phyloP scores from a whole-genome alignment of 2,888 invertebrate species.

The Rhagonycha lutea region DNA sequence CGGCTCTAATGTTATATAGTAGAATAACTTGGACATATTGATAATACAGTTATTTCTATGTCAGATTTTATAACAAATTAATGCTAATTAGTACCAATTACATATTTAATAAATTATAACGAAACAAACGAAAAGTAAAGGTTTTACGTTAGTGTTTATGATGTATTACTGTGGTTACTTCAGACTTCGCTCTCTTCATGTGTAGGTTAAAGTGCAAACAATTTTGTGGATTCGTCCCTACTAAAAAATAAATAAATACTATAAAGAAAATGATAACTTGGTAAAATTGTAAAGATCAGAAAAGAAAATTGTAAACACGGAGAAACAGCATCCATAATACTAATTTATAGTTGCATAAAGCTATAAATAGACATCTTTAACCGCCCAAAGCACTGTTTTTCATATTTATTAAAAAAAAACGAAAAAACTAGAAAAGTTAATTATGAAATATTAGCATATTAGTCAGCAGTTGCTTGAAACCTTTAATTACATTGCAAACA shows the following conservation, averaged over 20 bases:
- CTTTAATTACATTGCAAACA: slow-evolving; percentile 20
- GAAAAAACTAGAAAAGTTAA: slow-evolving; percentile 9
- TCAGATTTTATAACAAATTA: background rate
- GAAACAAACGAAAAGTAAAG: background rate
- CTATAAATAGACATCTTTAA: background rate
- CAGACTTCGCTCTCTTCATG: background rate
- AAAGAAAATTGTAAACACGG: background rate
- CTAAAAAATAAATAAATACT: background rate
- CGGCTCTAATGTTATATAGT: background rate
- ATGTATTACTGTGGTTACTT: background rate
- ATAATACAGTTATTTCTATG: background rate
- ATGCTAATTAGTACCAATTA: background rate
- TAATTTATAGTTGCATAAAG: background rate
- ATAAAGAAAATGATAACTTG: no score
- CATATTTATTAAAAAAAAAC: background rate
- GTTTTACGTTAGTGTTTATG: background rate
- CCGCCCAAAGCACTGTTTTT: background rate
- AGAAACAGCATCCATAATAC: background rate
- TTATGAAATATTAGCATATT: slow-evolving; percentile 17
- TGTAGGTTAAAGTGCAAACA: background rate
- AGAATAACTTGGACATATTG: background rate
- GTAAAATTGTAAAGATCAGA: no score
- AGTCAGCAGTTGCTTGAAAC: slow-evolving; percentile 17
- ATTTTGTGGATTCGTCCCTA: no score
- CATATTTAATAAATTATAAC: background rate